Evolutionary conservation across 2,888 invertebrate genomes (phyloP).

Genomic region (Pachliopta kotzebuea): DNA sequence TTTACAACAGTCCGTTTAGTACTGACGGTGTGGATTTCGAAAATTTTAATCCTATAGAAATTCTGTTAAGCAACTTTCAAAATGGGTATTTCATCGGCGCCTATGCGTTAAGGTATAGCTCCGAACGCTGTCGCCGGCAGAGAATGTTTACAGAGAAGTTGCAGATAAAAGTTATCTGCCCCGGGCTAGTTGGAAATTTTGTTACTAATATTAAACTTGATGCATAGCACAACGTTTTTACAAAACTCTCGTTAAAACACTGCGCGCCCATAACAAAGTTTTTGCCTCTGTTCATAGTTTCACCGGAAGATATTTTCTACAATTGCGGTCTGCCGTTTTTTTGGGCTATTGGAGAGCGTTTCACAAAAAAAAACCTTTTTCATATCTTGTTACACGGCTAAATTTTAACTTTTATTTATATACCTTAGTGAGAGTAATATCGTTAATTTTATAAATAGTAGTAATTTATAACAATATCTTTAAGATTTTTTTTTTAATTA

Average conservation of each 20-base stretch:
- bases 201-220: constrained; percentile 20
- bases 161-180: constrained; percentile 21
- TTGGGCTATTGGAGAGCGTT: constrained; percentile 7
- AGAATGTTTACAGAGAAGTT: constrained; percentile 18
- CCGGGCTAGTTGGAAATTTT: constrained; percentile 14
- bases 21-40: not conserved
- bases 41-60: not conserved
- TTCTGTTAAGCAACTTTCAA: constrained; percentile 6
- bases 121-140: constrained; percentile 17
- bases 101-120: constrained; percentile 10
- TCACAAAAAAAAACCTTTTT: not conserved
- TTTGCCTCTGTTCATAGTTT: constrained; percentile 26
- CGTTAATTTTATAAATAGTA: too few relatives aligned
- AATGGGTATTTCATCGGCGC: constrained; percentile 11
- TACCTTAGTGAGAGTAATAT: not conserved
- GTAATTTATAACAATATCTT: too few relatives aligned
- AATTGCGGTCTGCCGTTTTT: constrained; percentile 26
- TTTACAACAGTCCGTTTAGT: too few relatives aligned
- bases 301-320: constrained; percentile 27
- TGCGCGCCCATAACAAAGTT: constrained; percentile 23
- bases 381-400: not conserved
- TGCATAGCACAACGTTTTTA: constrained; percentile 19
- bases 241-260: constrained; percentile 21
- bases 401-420: not conserved
- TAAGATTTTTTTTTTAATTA: too few relatives aligned